These are phyloP conservation scores for Hedya salicella DNA, from an alignment of 2,888 invertebrate genomes.

Conservation along the genomic window DNA sequence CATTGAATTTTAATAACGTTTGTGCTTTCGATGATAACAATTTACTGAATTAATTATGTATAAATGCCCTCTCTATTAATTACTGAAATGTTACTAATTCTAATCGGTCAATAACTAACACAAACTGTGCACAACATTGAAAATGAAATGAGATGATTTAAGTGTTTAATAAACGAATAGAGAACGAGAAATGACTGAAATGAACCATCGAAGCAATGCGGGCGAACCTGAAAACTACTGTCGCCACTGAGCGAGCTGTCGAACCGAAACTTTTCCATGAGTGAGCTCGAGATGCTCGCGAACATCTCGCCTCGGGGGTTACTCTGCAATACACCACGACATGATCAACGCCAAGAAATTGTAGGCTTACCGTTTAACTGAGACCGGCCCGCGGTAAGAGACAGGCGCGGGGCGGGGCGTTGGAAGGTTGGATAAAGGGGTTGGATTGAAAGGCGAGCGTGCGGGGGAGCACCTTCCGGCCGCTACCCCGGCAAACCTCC, in stretches of 20 bases:
- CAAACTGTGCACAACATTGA: slow-evolving; percentile 36
- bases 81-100: background rate
- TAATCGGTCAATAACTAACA: slow-evolving; percentile 22
- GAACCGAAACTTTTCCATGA: slow-evolving; percentile 92
- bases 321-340: slow-evolving; percentile 85
- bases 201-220: slow-evolving; percentile 71
- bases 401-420: no score
- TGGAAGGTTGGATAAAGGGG: no score
- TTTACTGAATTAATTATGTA: background rate
- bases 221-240: slow-evolving; percentile 90
- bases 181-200: slow-evolving; percentile 52
- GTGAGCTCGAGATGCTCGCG: slow-evolving; percentile 92
- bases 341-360: slow-evolving; percentile 45
- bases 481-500: no score
- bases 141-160: slow-evolving; percentile 45
- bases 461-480: no score
- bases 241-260: slow-evolving; percentile 90
- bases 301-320: slow-evolving; percentile 92
- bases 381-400: no score
- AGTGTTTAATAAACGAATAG: slow-evolving; percentile 45
- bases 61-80: background rate
- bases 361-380: no score
- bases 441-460: no score
- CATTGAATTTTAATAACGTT: background rate
- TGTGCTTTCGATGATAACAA: background rate